phyloP scores from a whole-genome alignment of 2,888 invertebrate genomes.

The Apotomis betuletana region DNA sequence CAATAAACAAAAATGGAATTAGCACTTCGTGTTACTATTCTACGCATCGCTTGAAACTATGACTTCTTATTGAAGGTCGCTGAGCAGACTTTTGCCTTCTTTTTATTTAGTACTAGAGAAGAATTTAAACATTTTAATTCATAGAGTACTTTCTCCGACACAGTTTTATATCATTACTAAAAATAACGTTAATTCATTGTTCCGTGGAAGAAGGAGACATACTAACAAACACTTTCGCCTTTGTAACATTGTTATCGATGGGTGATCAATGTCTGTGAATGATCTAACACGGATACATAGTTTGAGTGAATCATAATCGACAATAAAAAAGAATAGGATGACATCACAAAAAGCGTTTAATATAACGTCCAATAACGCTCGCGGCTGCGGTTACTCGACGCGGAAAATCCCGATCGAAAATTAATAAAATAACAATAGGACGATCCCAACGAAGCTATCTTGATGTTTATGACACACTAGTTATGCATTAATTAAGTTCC shows the following conservation, averaged over 20 bases:
- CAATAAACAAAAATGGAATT: slow-evolving; percentile 40
- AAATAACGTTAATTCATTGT: too few species aligned
- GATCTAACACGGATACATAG: background rate
- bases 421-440: slow-evolving; percentile 37
- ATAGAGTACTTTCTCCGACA: too few species aligned
- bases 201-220: too few species aligned
- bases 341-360: background rate
- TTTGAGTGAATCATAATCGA: background rate
- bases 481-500: slow-evolving; percentile 35
- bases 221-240: too few species aligned
- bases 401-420: slow-evolving; percentile 23
- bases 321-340: background rate
- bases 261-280: too few species aligned
- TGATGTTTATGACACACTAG: slow-evolving; percentile 33
- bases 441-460: slow-evolving; percentile 19
- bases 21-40: slow-evolving; percentile 24
- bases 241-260: too few species aligned
- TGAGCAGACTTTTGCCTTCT: background rate
- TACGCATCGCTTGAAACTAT: slow-evolving; percentile 10
- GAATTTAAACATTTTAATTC: too few species aligned
- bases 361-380: background rate
- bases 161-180: too few species aligned
- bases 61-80: background rate
- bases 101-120: too few species aligned
- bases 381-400: background rate